phyloP scores from a whole-genome alignment of 2,113 vertebrate species.

The Trogon surrucura region DNA sequence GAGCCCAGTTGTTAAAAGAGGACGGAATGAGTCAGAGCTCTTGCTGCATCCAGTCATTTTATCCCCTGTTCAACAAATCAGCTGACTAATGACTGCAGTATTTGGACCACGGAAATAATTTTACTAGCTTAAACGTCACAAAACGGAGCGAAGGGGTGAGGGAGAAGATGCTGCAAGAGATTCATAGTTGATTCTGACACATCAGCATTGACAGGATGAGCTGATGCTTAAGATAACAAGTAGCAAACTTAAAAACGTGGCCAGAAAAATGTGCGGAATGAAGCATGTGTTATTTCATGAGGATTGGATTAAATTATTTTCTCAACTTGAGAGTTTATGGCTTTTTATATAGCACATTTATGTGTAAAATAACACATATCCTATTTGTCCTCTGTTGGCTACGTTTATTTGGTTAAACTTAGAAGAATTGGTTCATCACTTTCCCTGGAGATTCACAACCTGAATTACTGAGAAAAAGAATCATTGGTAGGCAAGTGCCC shows the following conservation, averaged over 20 bases:
- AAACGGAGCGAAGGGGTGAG: not conserved
- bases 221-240: not conserved
- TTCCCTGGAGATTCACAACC: slow-evolving; percentile 4
- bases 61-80: not conserved
- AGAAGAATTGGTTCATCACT: slow-evolving; percentile 2
- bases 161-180: not conserved
- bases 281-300: not conserved
- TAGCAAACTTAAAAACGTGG: not conserved
- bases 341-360: not conserved
- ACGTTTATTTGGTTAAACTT: not conserved
- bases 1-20: not conserved
- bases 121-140: not conserved
- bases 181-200: not conserved
- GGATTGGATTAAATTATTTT: not conserved
- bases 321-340: not conserved
- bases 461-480: slow-evolving; percentile 9
- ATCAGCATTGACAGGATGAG: not conserved
- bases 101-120: not conserved
- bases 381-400: not conserved
- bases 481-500: not conserved
- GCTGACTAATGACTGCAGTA: not conserved
- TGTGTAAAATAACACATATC: not conserved
- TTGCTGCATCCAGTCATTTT: not conserved
- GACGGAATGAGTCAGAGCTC: not conserved
- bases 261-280: not conserved